phyloP scores from a whole-genome alignment of 2,797 vertebrate genomes.

The Chaunax sp. region DNA sequence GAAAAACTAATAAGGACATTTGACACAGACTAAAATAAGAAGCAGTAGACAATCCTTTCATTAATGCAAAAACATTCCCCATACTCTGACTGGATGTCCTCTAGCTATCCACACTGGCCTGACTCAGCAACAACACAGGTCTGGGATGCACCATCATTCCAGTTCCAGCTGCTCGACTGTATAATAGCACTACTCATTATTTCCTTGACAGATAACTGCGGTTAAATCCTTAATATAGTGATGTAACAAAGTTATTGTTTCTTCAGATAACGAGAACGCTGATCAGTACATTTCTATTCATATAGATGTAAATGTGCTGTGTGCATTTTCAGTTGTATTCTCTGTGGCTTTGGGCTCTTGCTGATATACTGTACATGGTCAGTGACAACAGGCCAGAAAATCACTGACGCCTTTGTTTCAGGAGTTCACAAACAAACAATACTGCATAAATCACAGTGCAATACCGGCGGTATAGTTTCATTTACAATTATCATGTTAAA shows the following conservation, averaged over 20 bases:
- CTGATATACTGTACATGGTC: constrained; percentile 9
- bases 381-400: background rate
- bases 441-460: too few relatives aligned
- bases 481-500: background rate
- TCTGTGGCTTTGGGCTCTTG: constrained; percentile 13
- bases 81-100: constrained; percentile 37
- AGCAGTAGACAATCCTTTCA: constrained; percentile 22
- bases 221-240: background rate
- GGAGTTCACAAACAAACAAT: too few relatives aligned
- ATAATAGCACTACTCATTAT: background rate
- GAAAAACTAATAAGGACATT: too few relatives aligned
- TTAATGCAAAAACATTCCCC: constrained; percentile 23
- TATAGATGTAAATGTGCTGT: constrained; percentile 4
- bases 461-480: background rate
- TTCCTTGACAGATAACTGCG: background rate
- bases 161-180: constrained; percentile 2
- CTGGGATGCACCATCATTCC: constrained; percentile 11
- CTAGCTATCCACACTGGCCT: constrained; percentile 29
- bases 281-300: background rate
- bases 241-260: constrained; percentile 6
- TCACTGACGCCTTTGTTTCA: too few relatives aligned
- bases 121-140: constrained; percentile 42
- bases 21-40: background rate
- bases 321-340: background rate
- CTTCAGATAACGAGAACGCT: constrained; percentile 14